Evolutionary conservation across 2,888 invertebrate genomes (phyloP).

Genomic region (Ptychoptera contaminata): DNA sequence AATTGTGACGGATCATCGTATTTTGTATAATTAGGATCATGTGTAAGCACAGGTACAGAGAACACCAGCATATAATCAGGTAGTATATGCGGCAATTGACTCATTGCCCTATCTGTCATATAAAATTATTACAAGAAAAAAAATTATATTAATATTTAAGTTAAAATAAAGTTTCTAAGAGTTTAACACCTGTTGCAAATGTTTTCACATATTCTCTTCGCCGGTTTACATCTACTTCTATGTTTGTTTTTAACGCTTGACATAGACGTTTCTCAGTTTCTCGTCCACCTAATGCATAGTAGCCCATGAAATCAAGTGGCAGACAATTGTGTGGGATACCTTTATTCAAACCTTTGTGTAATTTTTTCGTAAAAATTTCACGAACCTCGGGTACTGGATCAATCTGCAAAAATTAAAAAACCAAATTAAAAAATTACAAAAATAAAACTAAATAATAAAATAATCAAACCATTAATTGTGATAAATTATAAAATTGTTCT

Average conservation of each 20-base stretch:
- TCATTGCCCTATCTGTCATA: slow-evolving; percentile 52
- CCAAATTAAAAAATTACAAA: no score
- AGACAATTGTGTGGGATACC: slow-evolving; percentile 80
- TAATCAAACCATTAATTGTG: slow-evolving; percentile 71
- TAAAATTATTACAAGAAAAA: slow-evolving; percentile 27
- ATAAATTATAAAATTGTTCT: slow-evolving; percentile 88
- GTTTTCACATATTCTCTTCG: slow-evolving; percentile 83
- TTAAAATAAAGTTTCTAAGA: no score
- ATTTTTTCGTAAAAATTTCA: slow-evolving; percentile 73
- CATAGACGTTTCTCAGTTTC: slow-evolving; percentile 58
- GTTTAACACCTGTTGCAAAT: slow-evolving; percentile 48
- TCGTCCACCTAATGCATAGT: slow-evolving; percentile 78
- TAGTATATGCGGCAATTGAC: slow-evolving; percentile 72
- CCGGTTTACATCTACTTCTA: slow-evolving; percentile 78
- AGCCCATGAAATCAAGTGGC: slow-evolving; percentile 93
- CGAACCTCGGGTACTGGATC: slow-evolving; percentile 70
- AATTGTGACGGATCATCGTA: slow-evolving; percentile 62
- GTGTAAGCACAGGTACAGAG: slow-evolving; percentile 90
- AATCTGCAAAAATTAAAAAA: slow-evolving; percentile 32
- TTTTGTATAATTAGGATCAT: slow-evolving; percentile 69
- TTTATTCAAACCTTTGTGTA: slow-evolving; percentile 75
- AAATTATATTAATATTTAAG: slow-evolving; percentile 9
- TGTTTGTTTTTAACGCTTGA: slow-evolving; percentile 53
- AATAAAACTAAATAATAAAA: no score
- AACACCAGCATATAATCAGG: slow-evolving; percentile 97